phyloP scores from a whole-genome alignment of 1,140 invertebrate species.

The Drepana arcuata region DNA sequence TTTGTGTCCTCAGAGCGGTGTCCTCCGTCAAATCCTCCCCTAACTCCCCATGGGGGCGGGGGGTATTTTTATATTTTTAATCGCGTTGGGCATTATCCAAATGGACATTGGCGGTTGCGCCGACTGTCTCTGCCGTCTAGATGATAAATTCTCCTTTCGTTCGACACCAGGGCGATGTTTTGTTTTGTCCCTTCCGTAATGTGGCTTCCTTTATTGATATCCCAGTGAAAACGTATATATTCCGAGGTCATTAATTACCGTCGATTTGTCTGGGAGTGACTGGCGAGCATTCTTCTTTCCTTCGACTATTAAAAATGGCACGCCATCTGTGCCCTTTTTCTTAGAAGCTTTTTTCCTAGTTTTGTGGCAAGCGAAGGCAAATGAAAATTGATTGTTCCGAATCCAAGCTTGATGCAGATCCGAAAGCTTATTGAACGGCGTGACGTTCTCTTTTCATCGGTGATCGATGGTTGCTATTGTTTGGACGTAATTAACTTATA shows the following conservation, averaged over 20 bases:
- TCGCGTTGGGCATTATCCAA: conserved; percentile 70
- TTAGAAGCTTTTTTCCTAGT: conserved; percentile 23
- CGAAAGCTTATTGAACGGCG: conserved; percentile 43
- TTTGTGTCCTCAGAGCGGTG: conserved; percentile 68
- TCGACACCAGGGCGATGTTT: conserved; percentile 60
- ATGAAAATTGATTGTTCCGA: conserved; percentile 64
- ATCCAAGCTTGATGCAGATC: conserved; percentile 49
- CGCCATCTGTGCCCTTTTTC: conserved; percentile 28
- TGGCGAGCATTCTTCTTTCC: conserved; percentile 40
- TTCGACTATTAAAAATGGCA: conserved; percentile 62
- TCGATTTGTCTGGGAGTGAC: conserved; percentile 60
- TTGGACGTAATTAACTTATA: conserved; percentile 7
- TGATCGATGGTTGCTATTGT: conserved; percentile 44
- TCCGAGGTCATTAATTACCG: conserved; percentile 61
- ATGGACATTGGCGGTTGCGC: conserved; percentile 64
- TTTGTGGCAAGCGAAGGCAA: conserved; percentile 30
- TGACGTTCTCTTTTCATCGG: conserved; percentile 22
- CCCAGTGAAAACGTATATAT: conserved; percentile 37
- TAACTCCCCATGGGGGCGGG: conserved; percentile 31
- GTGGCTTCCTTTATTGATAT: conserved; percentile 47
- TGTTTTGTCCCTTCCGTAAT: conserved; percentile 53
- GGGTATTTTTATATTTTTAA: conserved; percentile 73
- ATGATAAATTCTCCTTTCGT: conserved; percentile 70
- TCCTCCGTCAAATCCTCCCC: conserved; percentile 57
- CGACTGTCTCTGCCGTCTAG: conserved; percentile 56